These are phyloP conservation scores for Mirza zaza DNA, from an alignment of 2,113 vertebrate genomes.

Conservation along the genomic window DNA sequence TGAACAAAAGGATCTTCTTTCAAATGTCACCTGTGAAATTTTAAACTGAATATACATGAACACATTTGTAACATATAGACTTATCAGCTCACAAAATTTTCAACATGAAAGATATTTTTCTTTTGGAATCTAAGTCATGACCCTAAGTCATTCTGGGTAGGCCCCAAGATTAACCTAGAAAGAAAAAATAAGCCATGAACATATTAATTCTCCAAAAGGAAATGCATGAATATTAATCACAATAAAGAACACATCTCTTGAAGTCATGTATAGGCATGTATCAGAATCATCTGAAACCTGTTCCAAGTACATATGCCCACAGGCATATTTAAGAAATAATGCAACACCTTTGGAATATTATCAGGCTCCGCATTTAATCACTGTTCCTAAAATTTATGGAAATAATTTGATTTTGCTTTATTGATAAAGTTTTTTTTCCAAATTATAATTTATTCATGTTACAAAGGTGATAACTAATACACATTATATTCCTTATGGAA, in stretches of 20 bases:
- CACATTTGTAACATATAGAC: not conserved
- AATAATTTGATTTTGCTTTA: not conserved
- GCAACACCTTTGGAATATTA: not conserved
- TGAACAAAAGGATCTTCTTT: not conserved
- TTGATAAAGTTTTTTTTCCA: not conserved
- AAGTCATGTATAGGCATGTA: not conserved
- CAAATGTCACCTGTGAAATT: not conserved
- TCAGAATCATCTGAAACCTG: not conserved
- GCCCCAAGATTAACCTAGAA: not conserved
- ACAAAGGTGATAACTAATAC: constrained; percentile 22
- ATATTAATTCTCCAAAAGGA: not conserved
- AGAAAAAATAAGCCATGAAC: not conserved
- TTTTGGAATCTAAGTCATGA: not conserved
- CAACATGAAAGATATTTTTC: not conserved
- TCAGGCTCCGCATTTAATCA: not conserved
- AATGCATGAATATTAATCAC: constrained; percentile 10
- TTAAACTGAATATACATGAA: not conserved
- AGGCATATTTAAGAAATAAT: not conserved
- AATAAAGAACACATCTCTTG: not conserved
- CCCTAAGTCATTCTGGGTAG: not conserved
- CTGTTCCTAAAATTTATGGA: not conserved
- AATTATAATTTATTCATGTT: not conserved
- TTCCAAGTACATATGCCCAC: not conserved
- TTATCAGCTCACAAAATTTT: not conserved
- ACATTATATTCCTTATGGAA: not conserved